Conservation (phyloP, 2,888 invertebrate genomes). For the Clivina fossor region DNA sequence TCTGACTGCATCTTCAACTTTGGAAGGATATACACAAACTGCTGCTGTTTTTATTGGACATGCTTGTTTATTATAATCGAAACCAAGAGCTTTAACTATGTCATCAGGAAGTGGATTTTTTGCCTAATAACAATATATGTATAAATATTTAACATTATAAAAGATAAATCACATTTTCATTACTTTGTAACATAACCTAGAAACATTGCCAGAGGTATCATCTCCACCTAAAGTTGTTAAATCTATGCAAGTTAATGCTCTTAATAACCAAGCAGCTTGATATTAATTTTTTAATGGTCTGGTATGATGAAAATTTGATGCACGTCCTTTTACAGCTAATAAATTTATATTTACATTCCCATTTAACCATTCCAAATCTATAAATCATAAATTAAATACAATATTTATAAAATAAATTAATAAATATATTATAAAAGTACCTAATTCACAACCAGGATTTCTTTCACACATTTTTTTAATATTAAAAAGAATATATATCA, state of each 20-base stretch:
- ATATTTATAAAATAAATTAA: not conserved
- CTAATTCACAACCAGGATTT: constrained; percentile 49
- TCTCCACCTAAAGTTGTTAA: constrained; percentile 89
- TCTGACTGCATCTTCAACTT: constrained; percentile 72
- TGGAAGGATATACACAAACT: constrained; percentile 92
- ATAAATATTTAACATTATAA: constrained; percentile 33
- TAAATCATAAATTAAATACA: constrained; percentile 35
- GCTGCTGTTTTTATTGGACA: constrained; percentile 73
- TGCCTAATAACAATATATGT: constrained; percentile 57
- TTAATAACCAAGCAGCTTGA: constrained; percentile 75
- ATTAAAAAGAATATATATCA: too few relatives aligned
- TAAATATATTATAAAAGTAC: constrained; percentile 38
- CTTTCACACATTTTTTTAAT: constrained; percentile 41
- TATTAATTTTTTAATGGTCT: constrained; percentile 54
- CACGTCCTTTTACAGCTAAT: constrained; percentile 59
- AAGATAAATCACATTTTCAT: constrained; percentile 37
- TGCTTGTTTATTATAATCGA: constrained; percentile 47
- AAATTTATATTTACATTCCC: constrained; percentile 60
- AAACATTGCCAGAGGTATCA: constrained; percentile 76
- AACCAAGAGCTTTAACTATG: constrained; percentile 47
- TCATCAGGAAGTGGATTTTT: constrained; percentile 55
- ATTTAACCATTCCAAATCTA: constrained; percentile 57
- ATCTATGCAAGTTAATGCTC: constrained; percentile 85
- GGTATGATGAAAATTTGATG: constrained; percentile 54
- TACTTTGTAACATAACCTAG: constrained; percentile 80